Evolutionary conservation across 2,113 vertebrate species (phyloP), one percentile per base, ranked within the genome.

Genomic region (Patagioenas fasciata): DNA sequence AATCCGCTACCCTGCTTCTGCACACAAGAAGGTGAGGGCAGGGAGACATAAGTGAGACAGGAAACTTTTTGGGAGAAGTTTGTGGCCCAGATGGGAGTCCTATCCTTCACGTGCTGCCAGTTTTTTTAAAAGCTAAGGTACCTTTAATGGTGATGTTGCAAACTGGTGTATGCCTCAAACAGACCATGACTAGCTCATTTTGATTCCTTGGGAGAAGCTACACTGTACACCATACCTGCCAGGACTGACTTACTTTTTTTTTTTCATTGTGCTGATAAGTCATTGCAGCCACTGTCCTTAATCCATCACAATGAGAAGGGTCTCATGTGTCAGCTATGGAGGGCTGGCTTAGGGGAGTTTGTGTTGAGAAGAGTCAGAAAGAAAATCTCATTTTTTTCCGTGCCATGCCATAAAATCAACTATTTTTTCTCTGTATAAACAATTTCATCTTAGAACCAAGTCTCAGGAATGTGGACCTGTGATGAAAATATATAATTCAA

Each of bases 401-500:
- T 78, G 57, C 34, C 71, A 54, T 58, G 14, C 61, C 36, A 48
- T 80, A 96, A 92, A 84, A 91, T 80, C 42, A 73, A 56, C 44
- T 82, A 86, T 87, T 77, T 97, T 97, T 95, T 91, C 88, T 64
- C 87, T 96, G 14, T 85, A 95, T 93, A 94, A 97, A 90, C 71
- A 96, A 85, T 85, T 92, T 89, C 64, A 80, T 94, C 81, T 95
- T 86, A 92, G 80, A 96, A 73, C 70, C 96, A 81, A 95, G 38
- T 50, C 94, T 74, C 80, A 70, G 88, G 97, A 98, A 98, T 97
- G 94, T 71, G 57, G 81, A 85, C 54, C 42, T 86, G 42, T 86
- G 88, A 93, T 93, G 90, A 91, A 95, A 97, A 97, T 82, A 94
- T 73, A 91, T 97, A 96, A 97, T 97, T 97, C 81, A 96, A 96